Conservation (phyloP, 2,113 vertebrate genomes). For the Pelodiscus sinensis region DNA sequence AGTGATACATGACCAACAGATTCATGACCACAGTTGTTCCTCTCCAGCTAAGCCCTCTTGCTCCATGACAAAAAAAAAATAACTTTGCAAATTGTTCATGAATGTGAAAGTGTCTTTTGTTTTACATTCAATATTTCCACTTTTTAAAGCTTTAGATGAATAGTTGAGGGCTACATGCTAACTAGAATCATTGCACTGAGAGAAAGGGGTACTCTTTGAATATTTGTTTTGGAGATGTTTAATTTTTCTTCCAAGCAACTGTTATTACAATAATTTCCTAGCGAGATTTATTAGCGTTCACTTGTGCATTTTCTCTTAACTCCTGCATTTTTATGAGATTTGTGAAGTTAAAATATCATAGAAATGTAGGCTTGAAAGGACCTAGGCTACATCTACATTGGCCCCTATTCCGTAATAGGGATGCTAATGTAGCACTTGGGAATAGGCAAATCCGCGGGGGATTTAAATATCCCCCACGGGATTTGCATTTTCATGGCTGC, state of each 20-base stretch:
- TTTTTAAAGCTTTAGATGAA: fast-evolving
- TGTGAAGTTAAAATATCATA: not conserved
- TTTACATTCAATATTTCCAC: not conserved
- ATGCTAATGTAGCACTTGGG: no score
- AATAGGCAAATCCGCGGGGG: no score
- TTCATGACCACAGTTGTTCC: not conserved
- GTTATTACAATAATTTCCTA: not conserved
- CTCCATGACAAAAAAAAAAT: not conserved
- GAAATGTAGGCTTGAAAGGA: not conserved
- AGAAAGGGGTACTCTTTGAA: not conserved
- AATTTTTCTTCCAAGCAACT: not conserved
- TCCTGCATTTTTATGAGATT: not conserved
- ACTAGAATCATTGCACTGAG: not conserved
- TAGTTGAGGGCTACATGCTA: not conserved
- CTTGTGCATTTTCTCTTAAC: not conserved
- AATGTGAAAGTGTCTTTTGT: not conserved
- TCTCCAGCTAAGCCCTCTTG: not conserved
- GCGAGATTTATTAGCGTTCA: not conserved
- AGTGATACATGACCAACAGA: not conserved
- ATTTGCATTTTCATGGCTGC: no score
- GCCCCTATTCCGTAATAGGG: no score
- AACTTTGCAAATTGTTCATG: not conserved
- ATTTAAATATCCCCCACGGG: no score
- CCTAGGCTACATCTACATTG: no score
- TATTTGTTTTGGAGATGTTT: fast-evolving